Conservation (phyloP, 2,113 vertebrate genomes). For the Balaeniceps rex region DNA sequence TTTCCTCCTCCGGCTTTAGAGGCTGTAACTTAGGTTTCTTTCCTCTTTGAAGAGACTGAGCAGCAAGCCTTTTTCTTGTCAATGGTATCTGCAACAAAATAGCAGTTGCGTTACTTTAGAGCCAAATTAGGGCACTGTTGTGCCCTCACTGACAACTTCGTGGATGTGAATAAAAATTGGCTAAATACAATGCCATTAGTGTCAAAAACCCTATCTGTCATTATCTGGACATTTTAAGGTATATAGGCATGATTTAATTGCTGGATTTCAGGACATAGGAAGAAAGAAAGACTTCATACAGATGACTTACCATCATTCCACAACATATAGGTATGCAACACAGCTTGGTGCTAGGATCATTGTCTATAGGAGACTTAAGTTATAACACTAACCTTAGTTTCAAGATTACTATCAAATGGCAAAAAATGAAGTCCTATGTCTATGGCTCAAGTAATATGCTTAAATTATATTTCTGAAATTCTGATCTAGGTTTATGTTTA, state of each 20-base stretch:
- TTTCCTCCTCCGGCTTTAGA: neutral
- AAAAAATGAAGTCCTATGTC: neutral
- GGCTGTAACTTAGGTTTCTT: neutral
- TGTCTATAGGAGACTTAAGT: neutral
- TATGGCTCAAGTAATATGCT: neutral
- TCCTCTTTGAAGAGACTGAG: neutral
- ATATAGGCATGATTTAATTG: neutral
- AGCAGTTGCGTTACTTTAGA: neutral
- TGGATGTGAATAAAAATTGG: neutral
- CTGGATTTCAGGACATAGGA: neutral
- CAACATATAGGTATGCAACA: neutral
- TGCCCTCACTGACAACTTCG: neutral
- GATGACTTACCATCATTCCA: neutral
- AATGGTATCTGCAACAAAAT: slow-evolving; percentile 11
- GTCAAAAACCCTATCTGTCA: neutral
- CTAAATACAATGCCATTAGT: neutral
- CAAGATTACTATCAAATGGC: neutral
- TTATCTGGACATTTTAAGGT: neutral
- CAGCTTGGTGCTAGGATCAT: neutral
- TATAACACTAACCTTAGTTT: neutral
- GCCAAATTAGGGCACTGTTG: neutral
- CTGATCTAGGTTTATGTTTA: neutral
- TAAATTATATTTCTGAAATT: neutral
- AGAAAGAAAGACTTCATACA: neutral
- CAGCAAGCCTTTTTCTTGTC: neutral